phyloP scores from a whole-genome alignment of 1,140 invertebrate genomes.

The Doryteuthis pealeii region DNA sequence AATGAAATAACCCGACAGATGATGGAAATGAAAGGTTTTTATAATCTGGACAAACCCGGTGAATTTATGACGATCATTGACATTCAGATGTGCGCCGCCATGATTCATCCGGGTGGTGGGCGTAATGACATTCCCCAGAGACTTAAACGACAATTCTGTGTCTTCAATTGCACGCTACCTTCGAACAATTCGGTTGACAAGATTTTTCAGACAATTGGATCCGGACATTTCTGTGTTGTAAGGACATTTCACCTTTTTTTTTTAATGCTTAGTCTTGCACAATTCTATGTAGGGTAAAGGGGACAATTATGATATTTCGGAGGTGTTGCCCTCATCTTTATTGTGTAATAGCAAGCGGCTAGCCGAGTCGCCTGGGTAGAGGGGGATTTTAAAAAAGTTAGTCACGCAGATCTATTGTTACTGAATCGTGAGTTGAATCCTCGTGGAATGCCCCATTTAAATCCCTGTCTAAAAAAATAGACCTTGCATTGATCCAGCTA shows the following conservation, averaged over 20 bases:
- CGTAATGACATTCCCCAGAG: conserved; percentile 94
- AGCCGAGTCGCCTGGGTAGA: too few relatives aligned
- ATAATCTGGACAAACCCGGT: conserved; percentile 93
- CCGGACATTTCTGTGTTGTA: conserved; percentile 55
- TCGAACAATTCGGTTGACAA: conserved; percentile 83
- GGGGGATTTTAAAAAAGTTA: too few relatives aligned
- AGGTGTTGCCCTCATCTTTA: too few relatives aligned
- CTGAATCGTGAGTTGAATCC: too few relatives aligned
- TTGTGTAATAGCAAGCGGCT: too few relatives aligned
- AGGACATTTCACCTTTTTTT: conserved; percentile 15
- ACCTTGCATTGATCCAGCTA: too few relatives aligned
- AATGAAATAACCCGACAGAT: conserved; percentile 95
- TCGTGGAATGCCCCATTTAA: too few relatives aligned
- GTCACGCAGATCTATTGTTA: too few relatives aligned
- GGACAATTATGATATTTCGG: too few relatives aligned
- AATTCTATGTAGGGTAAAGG: too few relatives aligned
- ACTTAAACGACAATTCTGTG: conserved; percentile 90
- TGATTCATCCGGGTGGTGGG: conserved; percentile 92
- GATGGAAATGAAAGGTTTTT: conserved; percentile 97
- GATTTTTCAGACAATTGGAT: conserved; percentile 68
- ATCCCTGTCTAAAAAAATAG: too few relatives aligned
- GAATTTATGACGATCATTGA: conserved; percentile 90
- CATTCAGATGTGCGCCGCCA: conserved; percentile 81
- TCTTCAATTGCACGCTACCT: conserved; percentile 92
- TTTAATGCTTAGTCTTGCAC: not conserved